These are phyloP conservation scores for Apamea epomidion DNA, from an alignment of 2,888 invertebrate genomes.

Conservation along the genomic window DNA sequence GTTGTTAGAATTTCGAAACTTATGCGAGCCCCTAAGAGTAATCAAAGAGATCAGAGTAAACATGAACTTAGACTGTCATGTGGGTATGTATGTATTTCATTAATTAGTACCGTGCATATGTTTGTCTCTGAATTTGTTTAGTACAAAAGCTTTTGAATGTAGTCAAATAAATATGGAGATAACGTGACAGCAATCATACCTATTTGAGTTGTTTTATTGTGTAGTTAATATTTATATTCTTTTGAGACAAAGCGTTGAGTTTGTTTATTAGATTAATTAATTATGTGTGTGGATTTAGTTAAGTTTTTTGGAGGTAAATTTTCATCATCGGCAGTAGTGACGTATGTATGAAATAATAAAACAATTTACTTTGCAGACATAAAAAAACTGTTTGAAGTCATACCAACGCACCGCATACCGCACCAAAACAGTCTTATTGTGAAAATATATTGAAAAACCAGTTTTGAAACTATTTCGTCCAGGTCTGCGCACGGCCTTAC, in stretches of 20 bases:
- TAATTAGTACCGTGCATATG: constrained; percentile 71
- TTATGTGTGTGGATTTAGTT: background rate
- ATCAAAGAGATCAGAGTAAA: constrained; percentile 83
- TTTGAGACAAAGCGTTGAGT: constrained; percentile 8
- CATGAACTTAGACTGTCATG: constrained; percentile 81
- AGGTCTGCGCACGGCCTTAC: background rate
- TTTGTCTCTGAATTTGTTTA: constrained; percentile 43
- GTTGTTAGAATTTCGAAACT: constrained; percentile 60
- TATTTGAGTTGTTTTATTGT: background rate
- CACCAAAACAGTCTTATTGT: background rate
- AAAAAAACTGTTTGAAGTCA: background rate
- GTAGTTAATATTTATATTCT: background rate
- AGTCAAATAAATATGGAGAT: constrained; percentile 11
- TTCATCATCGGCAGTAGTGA: background rate
- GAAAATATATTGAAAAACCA: background rate
- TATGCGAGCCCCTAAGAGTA: constrained; percentile 64
- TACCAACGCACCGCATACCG: no score
- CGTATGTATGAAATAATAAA: background rate
- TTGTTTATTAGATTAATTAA: background rate
- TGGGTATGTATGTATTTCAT: constrained; percentile 78
- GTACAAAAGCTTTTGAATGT: constrained; percentile 37
- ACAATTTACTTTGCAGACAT: background rate
- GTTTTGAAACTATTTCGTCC: background rate
- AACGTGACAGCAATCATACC: background rate
- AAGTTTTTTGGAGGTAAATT: background rate